These are phyloP conservation scores for Phortica magna DNA, from an alignment of 2,888 invertebrate species.

Conservation along the genomic window DNA sequence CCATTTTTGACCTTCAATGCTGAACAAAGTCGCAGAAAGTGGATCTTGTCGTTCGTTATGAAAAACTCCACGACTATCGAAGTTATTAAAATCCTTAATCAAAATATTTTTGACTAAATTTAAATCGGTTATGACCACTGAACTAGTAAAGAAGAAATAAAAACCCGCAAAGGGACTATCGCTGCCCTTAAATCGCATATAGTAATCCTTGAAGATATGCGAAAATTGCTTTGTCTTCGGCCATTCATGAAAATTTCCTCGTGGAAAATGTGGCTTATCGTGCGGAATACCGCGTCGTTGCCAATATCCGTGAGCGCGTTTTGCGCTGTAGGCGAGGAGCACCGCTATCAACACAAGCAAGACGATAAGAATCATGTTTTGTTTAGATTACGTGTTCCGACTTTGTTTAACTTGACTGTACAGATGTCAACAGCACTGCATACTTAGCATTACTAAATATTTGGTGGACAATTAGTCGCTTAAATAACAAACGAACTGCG, in stretches of 20 bases:
- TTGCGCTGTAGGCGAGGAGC: slow-evolving; percentile 51
- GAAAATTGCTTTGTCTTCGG: slow-evolving; percentile 43
- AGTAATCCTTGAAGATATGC: slow-evolving; percentile 40
- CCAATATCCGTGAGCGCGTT: slow-evolving; percentile 38
- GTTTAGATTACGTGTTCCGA: too few species aligned
- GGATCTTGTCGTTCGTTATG: slow-evolving; percentile 73
- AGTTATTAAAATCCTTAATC: slow-evolving; percentile 71
- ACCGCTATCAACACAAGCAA: slow-evolving; percentile 46
- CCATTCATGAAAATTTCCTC: slow-evolving; percentile 45
- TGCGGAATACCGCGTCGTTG: background rate
- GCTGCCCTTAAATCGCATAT: slow-evolving; percentile 47
- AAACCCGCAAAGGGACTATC: slow-evolving; percentile 65
- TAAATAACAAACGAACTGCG: too few species aligned
- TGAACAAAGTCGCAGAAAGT: slow-evolving; percentile 72
- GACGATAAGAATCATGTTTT: slow-evolving; percentile 44
- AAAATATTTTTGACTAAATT: slow-evolving; percentile 66
- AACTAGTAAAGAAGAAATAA: slow-evolving; percentile 57
- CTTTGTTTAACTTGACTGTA: too few species aligned
- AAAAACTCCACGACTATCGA: slow-evolving; percentile 68
- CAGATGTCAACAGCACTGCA: too few species aligned
- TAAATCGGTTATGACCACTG: slow-evolving; percentile 59
- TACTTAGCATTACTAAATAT: too few species aligned
- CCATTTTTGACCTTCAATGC: slow-evolving; percentile 76
- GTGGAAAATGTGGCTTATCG: slow-evolving; percentile 48
- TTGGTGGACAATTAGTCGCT: too few species aligned